Evolutionary conservation across 2,113 vertebrate genomes (phyloP).

Genomic region (Erythrolamprus reginae): DNA sequence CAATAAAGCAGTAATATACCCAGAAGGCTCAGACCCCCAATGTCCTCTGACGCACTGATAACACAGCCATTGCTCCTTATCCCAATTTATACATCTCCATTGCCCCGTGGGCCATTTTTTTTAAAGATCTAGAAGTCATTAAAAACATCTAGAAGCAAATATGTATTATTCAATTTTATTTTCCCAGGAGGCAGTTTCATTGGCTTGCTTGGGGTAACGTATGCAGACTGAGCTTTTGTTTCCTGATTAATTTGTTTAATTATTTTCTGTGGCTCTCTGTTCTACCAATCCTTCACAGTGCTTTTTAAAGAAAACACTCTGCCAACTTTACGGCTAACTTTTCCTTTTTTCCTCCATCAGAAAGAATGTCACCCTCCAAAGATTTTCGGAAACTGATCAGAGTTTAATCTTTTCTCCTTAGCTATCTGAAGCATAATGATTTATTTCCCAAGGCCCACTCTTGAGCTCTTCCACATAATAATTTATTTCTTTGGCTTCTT

Average conservation of each 20-base stretch:
- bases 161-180: constrained; percentile 15
- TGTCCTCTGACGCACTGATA: fast-evolving
- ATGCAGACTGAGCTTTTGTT: background rate
- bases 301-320: background rate
- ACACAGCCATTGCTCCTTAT: background rate
- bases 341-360: fast-evolving
- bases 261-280: background rate
- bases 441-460: background rate
- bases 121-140: too few relatives aligned
- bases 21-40: fast-evolving
- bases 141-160: background rate
- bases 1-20: background rate
- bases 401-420: fast-evolving
- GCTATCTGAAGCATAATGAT: background rate
- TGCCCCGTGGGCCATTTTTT: background rate
- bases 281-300: background rate
- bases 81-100: fast-evolving
- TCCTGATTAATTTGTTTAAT: background rate
- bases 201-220: fast-evolving
- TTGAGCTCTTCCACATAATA: too few relatives aligned
- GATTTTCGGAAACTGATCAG: background rate
- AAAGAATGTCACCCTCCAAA: background rate
- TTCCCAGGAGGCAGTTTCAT: background rate
- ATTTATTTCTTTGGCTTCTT: background rate
- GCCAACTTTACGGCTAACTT: background rate